phyloP scores from a whole-genome alignment of 2,888 invertebrate genomes.

The Megaustenia siamemsis region DNA sequence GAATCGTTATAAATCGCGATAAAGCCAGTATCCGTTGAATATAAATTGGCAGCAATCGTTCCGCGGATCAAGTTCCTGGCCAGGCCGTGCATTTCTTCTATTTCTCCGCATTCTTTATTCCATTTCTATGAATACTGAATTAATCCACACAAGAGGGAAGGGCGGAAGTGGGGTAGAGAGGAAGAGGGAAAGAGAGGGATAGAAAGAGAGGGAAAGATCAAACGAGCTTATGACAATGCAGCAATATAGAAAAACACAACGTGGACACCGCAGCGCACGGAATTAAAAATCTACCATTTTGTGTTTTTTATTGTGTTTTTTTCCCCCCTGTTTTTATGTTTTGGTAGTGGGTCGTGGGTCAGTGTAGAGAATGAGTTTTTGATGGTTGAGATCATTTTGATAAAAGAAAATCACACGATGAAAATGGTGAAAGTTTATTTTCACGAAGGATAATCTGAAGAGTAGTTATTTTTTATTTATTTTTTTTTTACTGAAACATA shows the following conservation, averaged over 20 bases:
- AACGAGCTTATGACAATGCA: neutral
- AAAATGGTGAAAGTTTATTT: no score
- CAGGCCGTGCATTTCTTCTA: neutral
- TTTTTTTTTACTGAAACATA: no score
- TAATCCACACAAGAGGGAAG: slow-evolving; percentile 7
- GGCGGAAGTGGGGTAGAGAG: neutral
- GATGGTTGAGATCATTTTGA: no score
- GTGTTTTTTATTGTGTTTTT: no score
- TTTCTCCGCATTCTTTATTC: slow-evolving; percentile 25
- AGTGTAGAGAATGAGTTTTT: no score
- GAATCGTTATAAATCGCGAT: slow-evolving; percentile 49
- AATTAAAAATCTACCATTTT: no score
- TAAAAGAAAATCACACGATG: no score
- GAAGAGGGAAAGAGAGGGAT: neutral
- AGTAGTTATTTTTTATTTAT: no score
- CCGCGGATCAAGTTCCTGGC: slow-evolving; percentile 23
- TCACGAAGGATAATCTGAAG: no score
- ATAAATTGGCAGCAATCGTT: slow-evolving; percentile 48
- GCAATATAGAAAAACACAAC: neutral
- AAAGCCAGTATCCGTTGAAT: slow-evolving; percentile 42
- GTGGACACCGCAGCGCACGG: no score
- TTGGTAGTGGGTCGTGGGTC: no score
- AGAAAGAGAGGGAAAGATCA: neutral
- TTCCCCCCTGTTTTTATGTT: no score
- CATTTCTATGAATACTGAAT: slow-evolving; percentile 41